Conservation (phyloP, 30 jellyfish, hydroid and myxozoan species). For the Turritopsis dohrnii region DNA sequence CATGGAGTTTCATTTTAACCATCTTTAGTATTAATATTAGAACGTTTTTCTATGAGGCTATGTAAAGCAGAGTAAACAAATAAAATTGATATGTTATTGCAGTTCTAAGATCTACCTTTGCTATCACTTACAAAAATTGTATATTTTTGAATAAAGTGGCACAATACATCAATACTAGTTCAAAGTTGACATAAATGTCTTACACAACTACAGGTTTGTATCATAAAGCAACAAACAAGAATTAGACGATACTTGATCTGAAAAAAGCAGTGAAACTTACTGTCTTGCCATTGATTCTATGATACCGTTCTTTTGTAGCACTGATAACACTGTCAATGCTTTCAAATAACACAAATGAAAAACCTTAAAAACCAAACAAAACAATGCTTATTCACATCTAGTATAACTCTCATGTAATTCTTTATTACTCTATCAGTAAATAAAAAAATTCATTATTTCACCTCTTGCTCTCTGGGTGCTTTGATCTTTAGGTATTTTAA, state of each 20-base stretch:
- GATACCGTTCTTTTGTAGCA: constrained; percentile 20
- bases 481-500: constrained; percentile 25
- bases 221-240: background rate
- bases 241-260: background rate
- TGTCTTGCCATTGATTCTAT: constrained; percentile 15
- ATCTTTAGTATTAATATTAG: background rate
- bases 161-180: no score
- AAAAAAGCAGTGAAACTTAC: no score
- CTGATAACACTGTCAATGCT: constrained; percentile 9
- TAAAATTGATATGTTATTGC: background rate
- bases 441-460: background rate
- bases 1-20: background rate
- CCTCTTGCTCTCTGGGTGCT: constrained; percentile 27
- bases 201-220: no score
- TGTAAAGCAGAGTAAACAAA: background rate
- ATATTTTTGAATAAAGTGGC: no score
- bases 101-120: no score
- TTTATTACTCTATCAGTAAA: background rate
- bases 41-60: background rate
- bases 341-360: constrained; percentile 17
- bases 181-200: background rate
- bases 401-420: background rate
- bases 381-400: background rate
- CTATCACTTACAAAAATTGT: no score
- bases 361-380: background rate